These are phyloP conservation scores for Rhinichthys klamathensis DNA, from an alignment of 2,113 vertebrate species.

Conservation along the genomic window DNA sequence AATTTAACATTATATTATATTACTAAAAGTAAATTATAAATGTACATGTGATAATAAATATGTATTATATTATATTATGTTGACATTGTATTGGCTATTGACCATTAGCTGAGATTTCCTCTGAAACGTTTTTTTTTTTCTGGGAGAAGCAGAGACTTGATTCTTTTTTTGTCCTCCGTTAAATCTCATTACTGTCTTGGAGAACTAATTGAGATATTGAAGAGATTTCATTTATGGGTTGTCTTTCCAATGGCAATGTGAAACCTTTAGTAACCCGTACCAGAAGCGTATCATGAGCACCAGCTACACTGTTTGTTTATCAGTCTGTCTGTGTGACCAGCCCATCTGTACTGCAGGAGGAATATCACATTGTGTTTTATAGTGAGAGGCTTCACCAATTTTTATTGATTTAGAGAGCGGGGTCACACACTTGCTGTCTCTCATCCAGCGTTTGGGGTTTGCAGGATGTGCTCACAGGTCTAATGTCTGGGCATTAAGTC, in stretches of 20 bases:
- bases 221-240: background rate
- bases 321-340: conserved; percentile 26
- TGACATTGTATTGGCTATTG: background rate
- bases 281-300: conserved; percentile 20
- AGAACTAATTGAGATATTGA: background rate
- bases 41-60: no score
- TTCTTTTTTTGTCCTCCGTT: background rate
- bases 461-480: conserved; percentile 59
- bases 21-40: no score
- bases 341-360: conserved; percentile 44
- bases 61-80: background rate
- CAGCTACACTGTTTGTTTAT: conserved; percentile 17
- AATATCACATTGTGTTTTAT: conserved; percentile 58
- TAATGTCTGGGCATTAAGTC: conserved; percentile 71
- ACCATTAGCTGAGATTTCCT: background rate
- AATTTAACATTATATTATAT: background rate
- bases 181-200: background rate
- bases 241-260: background rate
- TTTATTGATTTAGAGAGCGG: conserved; percentile 57
- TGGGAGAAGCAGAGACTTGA: background rate
- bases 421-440: conserved; percentile 51
- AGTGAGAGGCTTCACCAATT: conserved; percentile 51
- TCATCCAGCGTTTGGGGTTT: conserved; percentile 8
- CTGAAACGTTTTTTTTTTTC: background rate
- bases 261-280: conserved; percentile 11